Base-by-base conservation (phyloP, 1,140 invertebrate genomes). In the Euwallacea similis region DNA sequence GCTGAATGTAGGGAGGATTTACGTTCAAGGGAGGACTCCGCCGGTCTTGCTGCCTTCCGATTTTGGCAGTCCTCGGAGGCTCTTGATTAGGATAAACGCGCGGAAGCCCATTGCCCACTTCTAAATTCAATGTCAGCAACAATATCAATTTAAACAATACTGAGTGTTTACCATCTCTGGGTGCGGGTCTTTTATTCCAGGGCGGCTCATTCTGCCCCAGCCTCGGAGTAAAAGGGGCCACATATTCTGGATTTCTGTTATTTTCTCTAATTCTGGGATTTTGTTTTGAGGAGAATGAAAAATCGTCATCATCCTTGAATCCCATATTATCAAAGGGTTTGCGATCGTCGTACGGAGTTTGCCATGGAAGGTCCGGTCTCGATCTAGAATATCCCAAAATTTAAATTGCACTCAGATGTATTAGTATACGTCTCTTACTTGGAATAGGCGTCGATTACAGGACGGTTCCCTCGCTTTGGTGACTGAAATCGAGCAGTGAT, bases 1-100 rank as follows among this genome's bases (percentile, higher is more conserved):
- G n/a, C n/a, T n/a, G n/a, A 33, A 33, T 33, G 7, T 59, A 21
- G 3, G 69, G 73, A 0, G 66, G 59, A 8, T 61, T 41, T 2
- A 75, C 63, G 9, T 21, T 66, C n/a, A 54, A 46, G 8, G 73
- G 66, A 0, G 73, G 70, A 44, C 66, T 72, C 33, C 66, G 66
- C 42, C 66, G 61, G 7, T 64, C 73, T 9, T 16, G 10, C 42
- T 46, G 65, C 6, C 47, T 43, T 61, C 73, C 73, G 11, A 74
- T 74, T 44, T 72, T 74, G 7, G 73, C 73, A n/a, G 66, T 53
- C 46, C 50, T 58, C 15, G 15, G 66, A n/a, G 21, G 54, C 9
- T 56, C 16, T 56, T 13, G 54, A 16, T 4, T 10, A 3, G 6
- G 2, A 10, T 33, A 33, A 33, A 33, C 21, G 4, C 21, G 21